Percentiles rank a stretch among this genome's conserved stretches.
These are phyloP conservation scores for Phymatocera aterrima DNA, from an alignment of 2,888 invertebrate species.

Conservation along the genomic window DNA sequence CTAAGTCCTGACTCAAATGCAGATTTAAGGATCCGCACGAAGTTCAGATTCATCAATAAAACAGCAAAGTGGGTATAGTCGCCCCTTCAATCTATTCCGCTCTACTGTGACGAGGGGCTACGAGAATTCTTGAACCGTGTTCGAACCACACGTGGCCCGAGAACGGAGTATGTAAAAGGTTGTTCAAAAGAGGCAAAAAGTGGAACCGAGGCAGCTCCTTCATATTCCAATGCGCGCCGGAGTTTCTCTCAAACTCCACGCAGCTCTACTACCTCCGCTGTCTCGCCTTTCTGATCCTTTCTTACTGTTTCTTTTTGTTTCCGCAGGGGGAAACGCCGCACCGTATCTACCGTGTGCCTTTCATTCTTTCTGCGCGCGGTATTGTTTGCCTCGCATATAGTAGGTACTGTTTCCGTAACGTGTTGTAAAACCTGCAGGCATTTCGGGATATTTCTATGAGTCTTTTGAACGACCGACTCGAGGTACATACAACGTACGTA, in stretches of 20 bases:
- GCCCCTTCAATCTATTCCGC: neutral
- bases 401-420: neutral
- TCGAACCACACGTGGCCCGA: constrained; percentile 1
- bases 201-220: neutral
- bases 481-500: neutral
- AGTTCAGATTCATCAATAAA: neutral
- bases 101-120: neutral
- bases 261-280: neutral
- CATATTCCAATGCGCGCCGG: neutral
- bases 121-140: constrained; percentile 9
- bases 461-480: neutral
- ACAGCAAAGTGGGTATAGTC: neutral
- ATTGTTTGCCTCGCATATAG: constrained; percentile 10
- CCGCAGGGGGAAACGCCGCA: neutral
- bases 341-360: constrained; percentile 9
- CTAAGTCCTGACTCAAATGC: neutral
- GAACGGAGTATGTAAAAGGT: constrained; percentile 4
- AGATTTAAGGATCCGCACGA: neutral
- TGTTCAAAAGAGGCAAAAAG: constrained; percentile 19
- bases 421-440: neutral
- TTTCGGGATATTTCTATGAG: constrained; percentile 9
- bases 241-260: constrained; percentile 12
- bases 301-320: constrained; percentile 4
- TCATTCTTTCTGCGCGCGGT: constrained; percentile 13
- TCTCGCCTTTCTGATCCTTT: neutral